Percentiles rank a stretch among this genome's conserved stretches.
Evolutionary conservation across 2,113 vertebrate genomes (phyloP).

Genomic region (Melanotaenia duboulayi): DNA sequence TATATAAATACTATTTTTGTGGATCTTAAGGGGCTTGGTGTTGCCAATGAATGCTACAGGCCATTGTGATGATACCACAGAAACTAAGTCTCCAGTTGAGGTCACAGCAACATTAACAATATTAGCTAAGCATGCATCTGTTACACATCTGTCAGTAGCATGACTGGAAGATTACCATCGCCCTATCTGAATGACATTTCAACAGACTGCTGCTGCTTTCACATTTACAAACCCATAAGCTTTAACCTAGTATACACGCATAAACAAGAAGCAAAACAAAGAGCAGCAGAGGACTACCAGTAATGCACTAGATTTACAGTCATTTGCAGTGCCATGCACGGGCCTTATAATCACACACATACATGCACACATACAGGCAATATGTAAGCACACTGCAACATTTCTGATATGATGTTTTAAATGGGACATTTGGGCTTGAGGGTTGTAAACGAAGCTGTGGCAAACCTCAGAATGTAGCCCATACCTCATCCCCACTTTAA

Average conservation of each 20-base stretch:
- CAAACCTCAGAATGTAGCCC: slow-evolving; percentile 8
- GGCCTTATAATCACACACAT: neutral
- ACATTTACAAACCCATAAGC: slow-evolving; percentile 9
- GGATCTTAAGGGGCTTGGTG: neutral
- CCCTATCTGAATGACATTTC: slow-evolving; percentile 7
- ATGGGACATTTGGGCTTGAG: slow-evolving; percentile 4
- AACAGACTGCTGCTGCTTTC: slow-evolving; percentile 2
- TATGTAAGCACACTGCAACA: slow-evolving; percentile 1
- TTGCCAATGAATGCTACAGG: neutral
- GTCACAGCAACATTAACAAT: slow-evolving; percentile 1
- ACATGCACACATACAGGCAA: neutral
- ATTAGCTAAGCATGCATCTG: slow-evolving; percentile 28
- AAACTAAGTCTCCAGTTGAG: neutral
- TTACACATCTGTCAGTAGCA: slow-evolving; percentile 39
- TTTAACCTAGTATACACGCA: neutral
- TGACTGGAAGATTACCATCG: slow-evolving; percentile 10
- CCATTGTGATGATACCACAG: neutral
- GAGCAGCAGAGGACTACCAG: neutral
- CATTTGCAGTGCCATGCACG: neutral
- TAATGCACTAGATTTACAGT: slow-evolving; percentile 10
- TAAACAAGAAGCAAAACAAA: slow-evolving; percentile 2
- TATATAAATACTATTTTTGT: neutral
- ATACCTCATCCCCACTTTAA: slow-evolving; percentile 25
- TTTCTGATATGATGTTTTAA: slow-evolving; percentile 18
- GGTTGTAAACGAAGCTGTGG: slow-evolving; percentile 15